Evolutionary conservation across 2,888 invertebrate species (phyloP).

Genomic region (Thereva unica): DNA sequence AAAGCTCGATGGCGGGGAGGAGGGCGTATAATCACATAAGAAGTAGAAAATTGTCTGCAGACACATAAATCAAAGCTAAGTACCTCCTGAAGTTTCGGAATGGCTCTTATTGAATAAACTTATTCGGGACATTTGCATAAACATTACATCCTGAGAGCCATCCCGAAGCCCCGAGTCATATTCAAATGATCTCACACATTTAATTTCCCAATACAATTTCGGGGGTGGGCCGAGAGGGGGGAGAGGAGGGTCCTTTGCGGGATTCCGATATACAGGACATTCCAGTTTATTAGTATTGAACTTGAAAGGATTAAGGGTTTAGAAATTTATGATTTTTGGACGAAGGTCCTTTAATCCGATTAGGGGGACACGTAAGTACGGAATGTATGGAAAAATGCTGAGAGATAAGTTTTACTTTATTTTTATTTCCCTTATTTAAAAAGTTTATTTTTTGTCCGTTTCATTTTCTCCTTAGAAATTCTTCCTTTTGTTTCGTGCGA

Average conservation of each 20-base stretch:
- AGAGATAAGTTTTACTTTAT: no score
- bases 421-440: slow-evolving; percentile 1
- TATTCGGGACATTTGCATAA: slow-evolving; percentile 36
- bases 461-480: background rate
- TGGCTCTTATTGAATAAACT: slow-evolving; percentile 57
- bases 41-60: slow-evolving; percentile 45
- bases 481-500: slow-evolving; percentile 5
- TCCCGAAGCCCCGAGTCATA: slow-evolving; percentile 27
- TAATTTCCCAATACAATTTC: slow-evolving; percentile 14
- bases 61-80: slow-evolving; percentile 59
- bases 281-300: slow-evolving; percentile 33
- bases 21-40: no score
- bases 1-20: no score
- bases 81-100: slow-evolving; percentile 48
- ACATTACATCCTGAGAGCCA: slow-evolving; percentile 34
- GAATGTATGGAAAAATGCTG: slow-evolving; percentile 16
- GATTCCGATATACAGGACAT: background rate
- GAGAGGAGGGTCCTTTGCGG: background rate
- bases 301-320: slow-evolving; percentile 34
- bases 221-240: background rate
- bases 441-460: background rate
- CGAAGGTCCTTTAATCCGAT: background rate
- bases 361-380: slow-evolving; percentile 3
- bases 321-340: slow-evolving; percentile 14
- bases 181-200: slow-evolving; percentile 34